These are phyloP conservation scores for Polyodon spathula DNA, from an alignment of 2,113 vertebrate genomes.

Conservation along the genomic window DNA sequence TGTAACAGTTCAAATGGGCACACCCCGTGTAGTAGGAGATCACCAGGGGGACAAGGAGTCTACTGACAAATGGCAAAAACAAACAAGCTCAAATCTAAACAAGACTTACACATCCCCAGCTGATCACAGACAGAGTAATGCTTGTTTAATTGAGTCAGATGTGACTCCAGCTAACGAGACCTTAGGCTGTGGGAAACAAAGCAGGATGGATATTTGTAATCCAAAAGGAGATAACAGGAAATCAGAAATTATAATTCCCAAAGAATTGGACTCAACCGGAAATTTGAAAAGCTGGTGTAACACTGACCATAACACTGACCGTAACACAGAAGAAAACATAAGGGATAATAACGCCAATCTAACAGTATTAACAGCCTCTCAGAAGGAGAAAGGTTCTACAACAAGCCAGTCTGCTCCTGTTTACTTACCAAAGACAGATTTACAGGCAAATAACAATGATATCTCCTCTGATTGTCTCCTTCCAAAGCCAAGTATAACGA, in stretches of 20 bases:
- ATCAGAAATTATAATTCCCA: constrained; percentile 22
- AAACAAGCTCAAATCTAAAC: constrained; percentile 29
- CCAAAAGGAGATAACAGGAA: constrained; percentile 30
- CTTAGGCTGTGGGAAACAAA: constrained; percentile 4
- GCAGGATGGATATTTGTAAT: constrained; percentile 18
- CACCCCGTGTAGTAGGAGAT: constrained; percentile 54
- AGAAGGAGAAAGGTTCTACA: constrained; percentile 26
- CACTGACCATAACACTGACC: background rate
- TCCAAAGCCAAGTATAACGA: constrained; percentile 15
- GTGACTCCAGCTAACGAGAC: background rate
- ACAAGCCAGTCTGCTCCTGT: constrained; percentile 22
- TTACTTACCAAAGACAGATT: constrained; percentile 24
- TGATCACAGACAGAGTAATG: constrained; percentile 21
- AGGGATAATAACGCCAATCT: constrained; percentile 42
- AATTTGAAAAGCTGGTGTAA: constrained; percentile 16
- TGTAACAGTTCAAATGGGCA: constrained; percentile 61
- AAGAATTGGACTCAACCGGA: constrained; percentile 22
- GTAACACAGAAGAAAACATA: constrained; percentile 12
- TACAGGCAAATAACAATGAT: constrained; percentile 24
- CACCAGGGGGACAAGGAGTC: constrained; percentile 46
- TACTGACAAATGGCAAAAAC: constrained; percentile 39
- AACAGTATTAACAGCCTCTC: constrained; percentile 20
- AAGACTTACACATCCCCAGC: constrained; percentile 39
- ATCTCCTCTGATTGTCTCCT: constrained; percentile 12
- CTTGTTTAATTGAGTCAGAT: constrained; percentile 24